phyloP scores from a whole-genome alignment of 2,113 vertebrate species.

The Mohoua ochrocephala region DNA sequence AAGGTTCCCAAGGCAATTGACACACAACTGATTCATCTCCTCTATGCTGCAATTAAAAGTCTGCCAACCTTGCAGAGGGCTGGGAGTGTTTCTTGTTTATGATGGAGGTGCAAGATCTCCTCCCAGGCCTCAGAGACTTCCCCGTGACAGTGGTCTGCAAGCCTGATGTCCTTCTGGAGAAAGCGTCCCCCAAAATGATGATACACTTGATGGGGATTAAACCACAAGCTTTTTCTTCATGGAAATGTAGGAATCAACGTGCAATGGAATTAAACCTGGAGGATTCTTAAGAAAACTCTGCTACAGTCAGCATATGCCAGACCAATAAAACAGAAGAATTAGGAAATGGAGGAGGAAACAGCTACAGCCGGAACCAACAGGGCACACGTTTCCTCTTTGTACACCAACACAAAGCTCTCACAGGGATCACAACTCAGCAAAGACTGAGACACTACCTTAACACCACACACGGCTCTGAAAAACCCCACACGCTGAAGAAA shows the following conservation, averaged over 20 bases:
- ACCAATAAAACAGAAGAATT: neutral
- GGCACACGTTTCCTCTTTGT: neutral
- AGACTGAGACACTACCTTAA: neutral
- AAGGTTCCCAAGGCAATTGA: neutral
- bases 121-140: neutral
- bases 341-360: neutral
- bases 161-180: neutral
- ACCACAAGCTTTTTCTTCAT: neutral
- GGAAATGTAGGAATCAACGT: neutral
- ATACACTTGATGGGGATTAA: neutral
- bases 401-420: neutral
- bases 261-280: neutral
- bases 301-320: neutral
- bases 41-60: neutral
- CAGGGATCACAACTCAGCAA: neutral
- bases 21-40: conserved; percentile 7
- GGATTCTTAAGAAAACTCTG: neutral
- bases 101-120: neutral
- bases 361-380: neutral
- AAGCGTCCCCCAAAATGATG: neutral
- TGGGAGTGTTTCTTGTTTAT: neutral
- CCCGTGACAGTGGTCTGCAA: neutral
- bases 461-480: neutral
- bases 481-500: neutral
- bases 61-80: neutral